Base-by-base conservation (phyloP, 2,113 vertebrate genomes). In the Herpetotheres cachinnans region DNA sequence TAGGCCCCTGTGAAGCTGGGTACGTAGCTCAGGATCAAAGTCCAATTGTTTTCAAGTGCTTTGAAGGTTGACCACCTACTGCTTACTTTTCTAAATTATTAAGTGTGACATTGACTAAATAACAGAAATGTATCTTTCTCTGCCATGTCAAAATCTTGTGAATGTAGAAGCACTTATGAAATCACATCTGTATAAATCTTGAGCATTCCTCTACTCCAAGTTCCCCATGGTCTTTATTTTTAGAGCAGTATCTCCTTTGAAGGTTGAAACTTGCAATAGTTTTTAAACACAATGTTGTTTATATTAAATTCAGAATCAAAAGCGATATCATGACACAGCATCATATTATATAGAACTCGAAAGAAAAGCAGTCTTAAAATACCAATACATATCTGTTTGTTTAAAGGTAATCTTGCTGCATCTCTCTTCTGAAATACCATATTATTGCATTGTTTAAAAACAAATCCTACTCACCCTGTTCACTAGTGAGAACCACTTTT, bases 401-500 rank as follows among this genome's bases (percentile, higher is more conserved):
- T 72, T 74, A 66, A 94, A 83, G 30, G 36, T 62, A 82, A 74
- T 50, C 56, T 93, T 58, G 5, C 2, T 69, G 71, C 30, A 59
- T 36, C 38, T 69, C 55, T 84, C 34, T 72, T 93, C 42, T 72
- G 76, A 94, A 63, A 69, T 13, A 72, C 18, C 6, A 0, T 11
- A 36, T 62, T 54, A 30, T 27, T 84, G 49, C 59, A 12, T 27
- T 86, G 42, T 42, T 90, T 54, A 62, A 74, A 72, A 88, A 0
- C 46, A 94, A 92, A 59, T 86, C 71, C 36, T 50, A 97, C 98
- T 99, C 93, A 99, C 99, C 99, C 97, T 99, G 99, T 89, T 99
- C 98, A 49, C 98, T 95, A 66, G 98, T 50, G 65, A 97, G 98
- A 97, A 99, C 98, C 80, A 98, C 97, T 98, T 99, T 99, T 27